Conservation (phyloP, 2,888 invertebrate genomes). For the Eledona agricola region DNA sequence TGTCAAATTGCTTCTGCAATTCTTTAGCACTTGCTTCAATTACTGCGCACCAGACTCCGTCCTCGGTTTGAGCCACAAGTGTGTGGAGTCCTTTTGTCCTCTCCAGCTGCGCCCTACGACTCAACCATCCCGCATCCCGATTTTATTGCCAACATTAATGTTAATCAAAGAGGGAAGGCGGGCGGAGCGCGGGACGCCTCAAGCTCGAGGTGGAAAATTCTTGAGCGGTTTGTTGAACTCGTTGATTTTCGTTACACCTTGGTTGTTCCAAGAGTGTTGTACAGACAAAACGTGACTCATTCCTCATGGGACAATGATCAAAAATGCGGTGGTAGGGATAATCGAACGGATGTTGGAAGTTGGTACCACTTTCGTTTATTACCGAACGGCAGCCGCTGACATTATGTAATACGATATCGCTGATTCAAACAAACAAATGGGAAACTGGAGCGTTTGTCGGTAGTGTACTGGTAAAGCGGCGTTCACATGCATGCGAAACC, state of each 20-base stretch:
- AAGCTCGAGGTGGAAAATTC: constrained; percentile 8
- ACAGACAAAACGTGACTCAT: constrained; percentile 24
- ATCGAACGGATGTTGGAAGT: constrained; percentile 27
- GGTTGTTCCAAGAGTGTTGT: constrained; percentile 17
- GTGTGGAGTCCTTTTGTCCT: too few species aligned
- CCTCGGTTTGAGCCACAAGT: too few species aligned
- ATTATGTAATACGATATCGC: constrained; percentile 13
- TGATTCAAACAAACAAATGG: constrained; percentile 15
- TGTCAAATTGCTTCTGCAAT: too few species aligned
- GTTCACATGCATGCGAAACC: too few species aligned
- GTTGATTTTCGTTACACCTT: constrained; percentile 31
- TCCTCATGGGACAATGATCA: constrained; percentile 12
- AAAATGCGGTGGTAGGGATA: constrained; percentile 18
- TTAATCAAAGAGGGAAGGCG: constrained; percentile 17
- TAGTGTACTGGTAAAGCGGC: too few species aligned
- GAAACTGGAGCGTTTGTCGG: too few species aligned
- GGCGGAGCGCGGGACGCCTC: too few species aligned
- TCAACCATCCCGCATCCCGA: constrained; percentile 15
- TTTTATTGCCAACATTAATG: constrained; percentile 19
- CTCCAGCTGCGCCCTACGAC: too few species aligned
- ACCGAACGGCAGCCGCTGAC: too few species aligned
- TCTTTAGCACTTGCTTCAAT: too few species aligned
- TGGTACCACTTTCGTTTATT: constrained; percentile 23
- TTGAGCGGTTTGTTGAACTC: constrained; percentile 29
- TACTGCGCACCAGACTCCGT: too few species aligned